phyloP scores from a whole-genome alignment of 2,888 invertebrate species.

The Lapara coniferarum region DNA sequence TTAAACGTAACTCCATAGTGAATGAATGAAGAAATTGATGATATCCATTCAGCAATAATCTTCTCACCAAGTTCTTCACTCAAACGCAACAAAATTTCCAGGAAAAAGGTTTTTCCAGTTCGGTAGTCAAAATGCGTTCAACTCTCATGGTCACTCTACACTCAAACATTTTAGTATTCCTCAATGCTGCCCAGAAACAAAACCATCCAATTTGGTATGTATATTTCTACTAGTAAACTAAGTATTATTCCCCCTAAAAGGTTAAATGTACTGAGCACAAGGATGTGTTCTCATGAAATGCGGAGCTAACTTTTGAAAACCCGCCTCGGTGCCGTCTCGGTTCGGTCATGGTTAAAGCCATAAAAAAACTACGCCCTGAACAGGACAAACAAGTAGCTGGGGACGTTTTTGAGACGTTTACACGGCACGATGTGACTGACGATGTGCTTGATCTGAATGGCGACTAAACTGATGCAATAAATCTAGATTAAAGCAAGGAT shows the following conservation, averaged over 20 bases:
- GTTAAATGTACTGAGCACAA: background rate
- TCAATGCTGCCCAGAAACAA: too few relatives aligned
- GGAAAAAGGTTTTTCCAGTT: too few relatives aligned
- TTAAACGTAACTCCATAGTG: too few relatives aligned
- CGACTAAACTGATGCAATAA: background rate
- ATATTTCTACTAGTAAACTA: background rate
- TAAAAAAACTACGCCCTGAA: slow-evolving; percentile 33
- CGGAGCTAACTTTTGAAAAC: slow-evolving; percentile 5
- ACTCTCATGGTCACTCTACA: too few relatives aligned
- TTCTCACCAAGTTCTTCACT: too few relatives aligned
- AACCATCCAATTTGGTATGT: background rate
- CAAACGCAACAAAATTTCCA: too few relatives aligned
- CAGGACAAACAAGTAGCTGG: slow-evolving; percentile 45
- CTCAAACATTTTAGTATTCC: too few relatives aligned
- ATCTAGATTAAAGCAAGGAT: too few relatives aligned
- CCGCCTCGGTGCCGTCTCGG: background rate
- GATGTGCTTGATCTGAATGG: background rate
- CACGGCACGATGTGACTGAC: slow-evolving; percentile 36
- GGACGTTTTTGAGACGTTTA: slow-evolving; percentile 39
- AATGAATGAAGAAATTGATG: too few relatives aligned
- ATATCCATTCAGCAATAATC: too few relatives aligned
- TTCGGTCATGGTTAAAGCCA: slow-evolving; percentile 21
- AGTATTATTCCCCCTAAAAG: too few relatives aligned
- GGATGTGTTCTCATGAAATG: slow-evolving; percentile 11
- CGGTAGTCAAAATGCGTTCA: too few relatives aligned